These are phyloP conservation scores for Cebus imitator DNA, from an alignment of 2,113 vertebrate species.

Conservation along the genomic window DNA sequence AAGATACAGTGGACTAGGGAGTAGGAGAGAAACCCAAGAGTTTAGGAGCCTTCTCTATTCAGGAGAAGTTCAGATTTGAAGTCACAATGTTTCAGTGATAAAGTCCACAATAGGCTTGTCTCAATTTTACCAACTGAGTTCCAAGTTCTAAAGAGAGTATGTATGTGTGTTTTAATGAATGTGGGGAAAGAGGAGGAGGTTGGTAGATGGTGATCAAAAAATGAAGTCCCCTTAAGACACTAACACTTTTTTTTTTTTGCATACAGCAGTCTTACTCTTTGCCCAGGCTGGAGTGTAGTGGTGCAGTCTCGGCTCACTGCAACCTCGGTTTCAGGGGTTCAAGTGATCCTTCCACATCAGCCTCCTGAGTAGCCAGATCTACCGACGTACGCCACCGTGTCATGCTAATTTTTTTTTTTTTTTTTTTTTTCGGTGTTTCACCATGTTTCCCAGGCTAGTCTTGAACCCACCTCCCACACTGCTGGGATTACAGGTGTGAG, in stretches of 20 bases:
- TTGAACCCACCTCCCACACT: too few species aligned
- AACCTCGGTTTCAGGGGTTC: too few species aligned
- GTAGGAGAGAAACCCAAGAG: neutral
- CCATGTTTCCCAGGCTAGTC: too few species aligned
- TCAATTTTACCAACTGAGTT: neutral
- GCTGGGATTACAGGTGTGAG: too few species aligned
- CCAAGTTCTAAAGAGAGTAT: neutral
- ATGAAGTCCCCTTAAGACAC: neutral
- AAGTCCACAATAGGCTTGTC: neutral
- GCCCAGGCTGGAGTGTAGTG: too few species aligned
- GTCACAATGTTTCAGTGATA: neutral
- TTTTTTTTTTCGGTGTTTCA: too few species aligned
- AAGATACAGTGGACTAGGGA: neutral
- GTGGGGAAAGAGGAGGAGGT: neutral
- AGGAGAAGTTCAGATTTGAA: neutral
- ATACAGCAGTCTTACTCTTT: too few species aligned
- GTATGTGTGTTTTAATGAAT: neutral
- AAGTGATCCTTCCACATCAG: too few species aligned
- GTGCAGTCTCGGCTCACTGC: too few species aligned
- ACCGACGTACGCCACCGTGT: too few species aligned
- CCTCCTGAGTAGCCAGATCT: too few species aligned
- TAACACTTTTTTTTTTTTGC: neutral
- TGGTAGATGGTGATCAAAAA: neutral
- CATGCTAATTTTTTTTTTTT: too few species aligned
- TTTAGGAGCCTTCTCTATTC: neutral